A percentile compares a stretch with the other conserved stretches of the same genome.
phyloP scores from a whole-genome alignment of 2,888 invertebrate genomes.

The Alitta virens region DNA sequence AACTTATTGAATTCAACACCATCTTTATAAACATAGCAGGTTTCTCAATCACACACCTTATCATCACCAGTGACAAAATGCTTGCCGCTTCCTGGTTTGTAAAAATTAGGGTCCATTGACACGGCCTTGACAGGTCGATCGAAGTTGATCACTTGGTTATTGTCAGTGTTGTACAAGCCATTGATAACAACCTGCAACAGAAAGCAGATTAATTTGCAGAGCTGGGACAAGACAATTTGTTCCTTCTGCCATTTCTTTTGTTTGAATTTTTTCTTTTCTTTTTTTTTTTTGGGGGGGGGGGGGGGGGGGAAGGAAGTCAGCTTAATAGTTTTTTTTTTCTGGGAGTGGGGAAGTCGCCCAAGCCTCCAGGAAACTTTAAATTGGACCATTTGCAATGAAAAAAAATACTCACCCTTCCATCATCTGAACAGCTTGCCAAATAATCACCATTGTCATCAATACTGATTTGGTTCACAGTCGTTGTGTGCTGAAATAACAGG shows the following conservation, averaged over 20 bases:
- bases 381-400: constrained; percentile 1
- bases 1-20: too few species aligned
- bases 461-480: constrained; percentile 91
- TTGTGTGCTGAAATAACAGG: constrained; percentile 65
- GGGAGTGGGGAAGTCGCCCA: too few species aligned
- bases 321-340: too few species aligned
- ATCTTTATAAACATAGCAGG: too few species aligned
- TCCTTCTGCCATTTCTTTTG: too few species aligned
- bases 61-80: constrained; percentile 78
- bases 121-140: constrained; percentile 82
- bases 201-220: not conserved
- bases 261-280: too few species aligned
- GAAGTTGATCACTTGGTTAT: constrained; percentile 74
- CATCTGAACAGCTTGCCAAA: constrained; percentile 68
- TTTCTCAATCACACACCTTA: constrained; percentile 37
- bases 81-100: constrained; percentile 69
- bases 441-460: constrained; percentile 92
- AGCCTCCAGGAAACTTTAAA: not conserved
- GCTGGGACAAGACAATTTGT: too few species aligned
- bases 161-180: constrained; percentile 81
- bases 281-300: too few species aligned
- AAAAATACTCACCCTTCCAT: constrained; percentile 59
- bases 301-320: too few species aligned
- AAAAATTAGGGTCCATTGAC: constrained; percentile 81
- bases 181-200: constrained; percentile 68